A percentile compares a stretch with the other conserved stretches of the same genome.
Conservation (phyloP, 2,797 vertebrate species). For the Hapalemur alaotrensis region DNA sequence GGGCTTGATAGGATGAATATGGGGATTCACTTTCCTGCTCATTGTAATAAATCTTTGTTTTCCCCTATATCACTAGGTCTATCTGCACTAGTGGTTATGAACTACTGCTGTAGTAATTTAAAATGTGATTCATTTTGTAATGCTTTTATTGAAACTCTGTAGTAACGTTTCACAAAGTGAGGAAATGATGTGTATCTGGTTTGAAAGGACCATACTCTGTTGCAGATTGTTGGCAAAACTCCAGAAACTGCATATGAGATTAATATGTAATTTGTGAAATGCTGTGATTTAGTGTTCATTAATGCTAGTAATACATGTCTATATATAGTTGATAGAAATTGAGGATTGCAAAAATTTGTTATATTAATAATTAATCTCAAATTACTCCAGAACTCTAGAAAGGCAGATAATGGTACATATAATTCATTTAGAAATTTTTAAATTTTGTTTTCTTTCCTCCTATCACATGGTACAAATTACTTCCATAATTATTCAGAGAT, state of each 20-base stretch:
- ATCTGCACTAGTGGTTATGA: not conserved
- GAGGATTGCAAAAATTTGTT: constrained; percentile 38
- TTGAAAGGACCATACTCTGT: constrained; percentile 16
- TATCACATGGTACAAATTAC: constrained; percentile 21
- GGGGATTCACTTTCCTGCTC: not conserved
- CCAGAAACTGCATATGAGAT: constrained; percentile 38
- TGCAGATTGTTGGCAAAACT: constrained; percentile 42
- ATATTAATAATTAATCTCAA: constrained; percentile 12
- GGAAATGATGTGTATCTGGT: constrained; percentile 18
- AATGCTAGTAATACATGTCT: not conserved
- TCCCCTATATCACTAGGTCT: not conserved
- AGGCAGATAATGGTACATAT: not conserved
- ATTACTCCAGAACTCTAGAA: not conserved
- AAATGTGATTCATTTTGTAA: constrained; percentile 9
- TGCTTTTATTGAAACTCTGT: constrained; percentile 43
- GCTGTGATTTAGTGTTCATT: not conserved
- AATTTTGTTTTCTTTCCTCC: constrained; percentile 56
- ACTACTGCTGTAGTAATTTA: constrained; percentile 23
- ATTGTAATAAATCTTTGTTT: not conserved
- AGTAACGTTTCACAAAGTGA: constrained; percentile 39
- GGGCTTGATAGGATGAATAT: not conserved
- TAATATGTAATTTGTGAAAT: constrained; percentile 39
- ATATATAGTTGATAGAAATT: constrained; percentile 13
- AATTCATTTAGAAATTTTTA: constrained; percentile 35
- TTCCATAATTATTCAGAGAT: constrained; percentile 59